A percentile compares a stretch with the other conserved stretches of the same genome.
phyloP scores from a whole-genome alignment of 2,888 invertebrate species.

The Amblyjoppa proteus region DNA sequence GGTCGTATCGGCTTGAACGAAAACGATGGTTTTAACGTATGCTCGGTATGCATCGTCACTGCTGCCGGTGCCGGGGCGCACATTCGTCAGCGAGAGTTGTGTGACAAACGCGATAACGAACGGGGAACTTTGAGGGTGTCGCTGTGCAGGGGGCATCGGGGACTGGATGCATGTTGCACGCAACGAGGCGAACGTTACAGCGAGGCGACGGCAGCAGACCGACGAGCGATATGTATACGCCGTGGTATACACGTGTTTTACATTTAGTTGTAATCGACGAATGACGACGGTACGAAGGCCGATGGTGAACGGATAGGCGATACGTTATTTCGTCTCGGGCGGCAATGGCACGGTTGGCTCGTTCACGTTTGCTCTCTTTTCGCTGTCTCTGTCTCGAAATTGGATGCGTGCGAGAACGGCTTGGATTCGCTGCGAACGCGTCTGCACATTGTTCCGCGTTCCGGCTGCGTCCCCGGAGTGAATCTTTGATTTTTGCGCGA shows the following conservation, averaged over 20 bases:
- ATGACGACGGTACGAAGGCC: conserved; percentile 55
- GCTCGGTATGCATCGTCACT: conserved; percentile 54
- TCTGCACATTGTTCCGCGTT: neutral
- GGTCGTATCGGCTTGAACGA: conserved; percentile 36
- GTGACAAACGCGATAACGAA: conserved; percentile 68
- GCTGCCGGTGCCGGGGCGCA: conserved; percentile 39
- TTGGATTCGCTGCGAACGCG: neutral
- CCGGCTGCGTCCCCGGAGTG: neutral
- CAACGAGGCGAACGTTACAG: conserved; percentile 3
- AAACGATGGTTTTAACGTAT: conserved; percentile 51
- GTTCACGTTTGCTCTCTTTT: conserved; percentile 32
- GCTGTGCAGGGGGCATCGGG: neutral
- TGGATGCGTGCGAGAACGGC: neutral
- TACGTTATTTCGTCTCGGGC: conserved; percentile 43
- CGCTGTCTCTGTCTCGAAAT: neutral
- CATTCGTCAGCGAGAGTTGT: conserved; percentile 63
- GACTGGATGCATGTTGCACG: neutral
- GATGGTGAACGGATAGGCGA: conserved; percentile 31
- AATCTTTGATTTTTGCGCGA: neutral
- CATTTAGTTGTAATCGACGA: conserved; percentile 68
- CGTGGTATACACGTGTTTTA: conserved; percentile 59
- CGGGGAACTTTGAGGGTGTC: conserved; percentile 56
- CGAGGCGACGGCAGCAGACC: neutral
- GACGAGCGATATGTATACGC: conserved; percentile 36
- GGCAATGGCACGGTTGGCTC: neutral